A percentile compares a stretch with the other conserved stretches of the same genome.
phyloP scores from a whole-genome alignment of 2,113 vertebrate species.

The Spea bombifrons region DNA sequence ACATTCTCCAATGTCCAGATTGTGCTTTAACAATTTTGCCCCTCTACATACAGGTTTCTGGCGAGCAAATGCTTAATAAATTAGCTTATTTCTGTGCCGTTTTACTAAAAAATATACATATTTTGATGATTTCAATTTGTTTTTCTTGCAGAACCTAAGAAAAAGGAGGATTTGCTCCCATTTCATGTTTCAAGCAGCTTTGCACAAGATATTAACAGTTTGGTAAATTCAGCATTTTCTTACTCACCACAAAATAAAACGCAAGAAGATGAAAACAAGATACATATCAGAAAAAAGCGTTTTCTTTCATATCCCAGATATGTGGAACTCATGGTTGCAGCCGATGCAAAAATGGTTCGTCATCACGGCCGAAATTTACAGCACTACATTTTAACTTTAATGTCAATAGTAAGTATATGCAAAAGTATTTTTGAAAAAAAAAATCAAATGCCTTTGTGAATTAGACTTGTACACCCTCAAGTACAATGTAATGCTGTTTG shows the following conservation, averaged over 20 bases:
- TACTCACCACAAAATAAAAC: constrained; percentile 59
- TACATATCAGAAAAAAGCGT: constrained; percentile 78
- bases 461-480: too few relatives aligned
- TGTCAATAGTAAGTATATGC: constrained; percentile 96
- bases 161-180: constrained; percentile 55
- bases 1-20: not conserved
- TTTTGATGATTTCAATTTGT: not conserved
- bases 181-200: constrained; percentile 60
- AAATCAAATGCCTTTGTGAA: too few relatives aligned
- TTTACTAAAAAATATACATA: not conserved
- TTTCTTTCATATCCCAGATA: constrained; percentile 97
- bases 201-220: constrained; percentile 62
- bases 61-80: too few relatives aligned
- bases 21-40: too few relatives aligned
- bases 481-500: too few relatives aligned
- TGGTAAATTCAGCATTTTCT: constrained; percentile 59
- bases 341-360: constrained; percentile 85
- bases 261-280: constrained; percentile 40
- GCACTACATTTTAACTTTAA: constrained; percentile 91
- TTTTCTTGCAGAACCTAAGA: constrained; percentile 62
- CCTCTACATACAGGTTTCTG: too few relatives aligned
- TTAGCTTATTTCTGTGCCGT: too few relatives aligned
- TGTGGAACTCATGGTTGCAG: constrained; percentile 95
- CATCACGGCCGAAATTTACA: constrained; percentile 88
- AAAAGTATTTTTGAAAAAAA: too few relatives aligned